Evolutionary conservation across 2,888 invertebrate species (phyloP).

Genomic region (Ferdinandea cuprea): DNA sequence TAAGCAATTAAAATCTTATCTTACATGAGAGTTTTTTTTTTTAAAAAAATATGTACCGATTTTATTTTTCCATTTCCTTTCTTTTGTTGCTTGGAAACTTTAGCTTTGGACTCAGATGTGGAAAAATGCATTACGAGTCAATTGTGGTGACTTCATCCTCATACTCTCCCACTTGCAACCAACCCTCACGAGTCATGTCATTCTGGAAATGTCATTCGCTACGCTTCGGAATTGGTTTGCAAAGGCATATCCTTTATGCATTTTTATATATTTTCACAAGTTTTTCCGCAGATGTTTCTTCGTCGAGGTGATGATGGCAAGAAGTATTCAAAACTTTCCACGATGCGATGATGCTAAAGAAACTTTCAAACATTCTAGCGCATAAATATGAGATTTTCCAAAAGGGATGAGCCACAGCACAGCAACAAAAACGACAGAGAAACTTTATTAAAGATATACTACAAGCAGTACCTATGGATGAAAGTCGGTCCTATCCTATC

Average conservation of each 20-base stretch:
- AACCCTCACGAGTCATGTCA: background rate
- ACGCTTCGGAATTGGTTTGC: conserved; percentile 12
- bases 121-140: conserved; percentile 49
- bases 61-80: background rate
- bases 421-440: conserved; percentile 12
- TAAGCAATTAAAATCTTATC: conserved; percentile 60
- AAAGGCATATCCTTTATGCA: conserved; percentile 57
- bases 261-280: conserved; percentile 57
- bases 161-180: background rate
- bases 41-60: conserved; percentile 1
- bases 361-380: conserved; percentile 43
- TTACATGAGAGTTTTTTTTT: conserved; percentile 31
- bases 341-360: conserved; percentile 50
- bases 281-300: conserved; percentile 68
- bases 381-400: conserved; percentile 43
- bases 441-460: conserved; percentile 53
- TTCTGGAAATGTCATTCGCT: conserved; percentile 20
- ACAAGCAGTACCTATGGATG: conserved; percentile 26
- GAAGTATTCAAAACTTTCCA: conserved; percentile 58
- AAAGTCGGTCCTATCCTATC: conserved; percentile 10
- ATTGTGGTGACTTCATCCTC: conserved; percentile 45
- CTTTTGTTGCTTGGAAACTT: conserved; percentile 1
- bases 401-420: no score
- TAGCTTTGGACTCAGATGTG: conserved; percentile 44
- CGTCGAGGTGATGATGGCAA: conserved; percentile 55